Percentiles rank a stretch among this genome's conserved stretches.
These are phyloP conservation scores for Lateolabrax maculatus DNA, from an alignment of 2,797 vertebrate genomes.

Conservation along the genomic window DNA sequence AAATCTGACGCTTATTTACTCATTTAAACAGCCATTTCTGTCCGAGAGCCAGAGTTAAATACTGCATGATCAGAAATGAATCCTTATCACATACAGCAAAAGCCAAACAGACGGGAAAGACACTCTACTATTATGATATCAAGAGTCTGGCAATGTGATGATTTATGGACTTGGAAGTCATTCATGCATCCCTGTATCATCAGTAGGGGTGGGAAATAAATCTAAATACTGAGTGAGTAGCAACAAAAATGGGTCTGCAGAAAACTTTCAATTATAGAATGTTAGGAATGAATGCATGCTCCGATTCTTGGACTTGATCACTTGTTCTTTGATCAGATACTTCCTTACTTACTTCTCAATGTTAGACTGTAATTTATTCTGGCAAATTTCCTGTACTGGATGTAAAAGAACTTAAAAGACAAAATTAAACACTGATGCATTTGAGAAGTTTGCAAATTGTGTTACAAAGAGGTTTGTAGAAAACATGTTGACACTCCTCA, in stretches of 20 bases:
- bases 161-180: not conserved
- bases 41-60: not conserved
- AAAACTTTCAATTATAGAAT: not conserved
- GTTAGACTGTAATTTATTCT: not conserved
- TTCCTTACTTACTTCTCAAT: not conserved
- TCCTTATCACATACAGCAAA: not conserved
- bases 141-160: not conserved
- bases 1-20: conserved; percentile 2
- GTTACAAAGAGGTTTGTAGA: not conserved
- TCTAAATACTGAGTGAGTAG: not conserved
- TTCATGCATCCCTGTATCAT: not conserved
- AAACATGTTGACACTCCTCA: not conserved
- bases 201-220: not conserved
- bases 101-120: not conserved
- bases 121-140: not conserved
- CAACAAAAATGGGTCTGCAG: not conserved
- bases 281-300: not conserved
- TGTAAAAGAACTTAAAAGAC: not conserved
- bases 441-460: too few species aligned
- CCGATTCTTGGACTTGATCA: not conserved
- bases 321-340: not conserved
- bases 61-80: not conserved
- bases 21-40: not conserved
- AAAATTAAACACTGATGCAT: not conserved
- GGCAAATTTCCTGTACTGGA: not conserved